These are phyloP conservation scores for Caligus rogercresseyi DNA, from an alignment of 1,140 invertebrate genomes.

Conservation along the genomic window DNA sequence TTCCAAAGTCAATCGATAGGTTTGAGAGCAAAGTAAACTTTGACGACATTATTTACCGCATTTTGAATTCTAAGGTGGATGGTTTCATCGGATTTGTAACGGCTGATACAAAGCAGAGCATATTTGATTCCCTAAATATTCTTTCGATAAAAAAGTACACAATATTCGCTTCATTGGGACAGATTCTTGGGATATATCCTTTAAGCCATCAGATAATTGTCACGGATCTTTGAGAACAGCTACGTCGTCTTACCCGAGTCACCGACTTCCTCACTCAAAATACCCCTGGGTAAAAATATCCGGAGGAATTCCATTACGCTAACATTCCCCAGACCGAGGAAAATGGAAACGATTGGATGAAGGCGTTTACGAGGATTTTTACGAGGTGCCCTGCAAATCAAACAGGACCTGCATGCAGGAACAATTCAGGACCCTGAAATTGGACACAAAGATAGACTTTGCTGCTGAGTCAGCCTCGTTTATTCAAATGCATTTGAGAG, in stretches of 20 bases:
- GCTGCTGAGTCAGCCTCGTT: not conserved
- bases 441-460: constrained; percentile 4
- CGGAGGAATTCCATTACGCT: not conserved
- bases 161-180: not conserved
- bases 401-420: not conserved
- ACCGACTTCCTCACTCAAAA: not conserved
- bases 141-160: not conserved
- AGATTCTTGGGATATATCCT: not conserved
- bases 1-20: not conserved
- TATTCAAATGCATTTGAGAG: constrained; percentile 3
- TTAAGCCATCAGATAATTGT: not conserved
- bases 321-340: not conserved
- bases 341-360: not conserved
- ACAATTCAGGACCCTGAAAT: not conserved
- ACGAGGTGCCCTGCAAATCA: not conserved
- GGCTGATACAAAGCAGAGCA: not conserved
- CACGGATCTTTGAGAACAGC: not conserved
- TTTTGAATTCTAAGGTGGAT: not conserved
- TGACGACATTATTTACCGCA: not conserved
- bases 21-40: not conserved
- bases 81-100: not conserved
- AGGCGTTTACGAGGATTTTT: not conserved
- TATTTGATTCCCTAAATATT: not conserved
- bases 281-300: not conserved
- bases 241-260: not conserved